Base-by-base conservation (phyloP, 2,113 vertebrate genomes). In the Hippocampus mohnikei region DNA sequence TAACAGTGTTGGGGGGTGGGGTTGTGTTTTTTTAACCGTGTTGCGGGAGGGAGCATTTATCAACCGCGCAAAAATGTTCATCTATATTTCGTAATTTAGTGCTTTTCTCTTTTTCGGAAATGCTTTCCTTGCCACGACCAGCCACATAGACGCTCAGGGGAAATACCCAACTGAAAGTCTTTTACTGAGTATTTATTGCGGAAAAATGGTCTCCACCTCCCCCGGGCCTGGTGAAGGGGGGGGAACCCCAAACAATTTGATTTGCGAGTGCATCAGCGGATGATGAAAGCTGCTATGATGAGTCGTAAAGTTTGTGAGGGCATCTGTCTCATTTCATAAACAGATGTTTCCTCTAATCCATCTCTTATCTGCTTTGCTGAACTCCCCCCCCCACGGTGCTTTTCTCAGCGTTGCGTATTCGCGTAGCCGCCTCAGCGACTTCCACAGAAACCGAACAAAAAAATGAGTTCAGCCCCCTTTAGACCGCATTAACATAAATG, bases 291-390 rank as follows among this genome's bases (percentile, higher is more conserved):
- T 64, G 62, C 69, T 67, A 58, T 80, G 69, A 59, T 56, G 67
- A 77, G 73, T 64, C 73, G 71, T 75, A 73, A 63, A 75, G 61
- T 58, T 77, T 75, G 69, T 53, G 42, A 72, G 74, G 56, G 46
- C 77, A 79, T 76, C 76, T 85, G 70, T 81, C 72, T 75, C 33
- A 52, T 52, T 76, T 21, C 66, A 78, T 64, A 77, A 83, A 86
- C 82, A 86, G 80, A 84, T 79, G 80, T 81, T 83, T 68, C 60
- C 60, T 23, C 56, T 84, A 79, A 88, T 88, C 76, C 70, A 46
- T 27, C 55, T 66, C 25, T 66, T 37, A 53, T 52, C 66, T n/a
- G 66, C 27, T 67, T 66, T 68, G 15, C 70, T 65, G 44, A 73
- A 72, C 23, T 55, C 23, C 66, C 41, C n/a, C 23, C n/a, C 41